Conservation (phyloP, 2,888 invertebrate genomes). For the Cyaniris semiargus region DNA sequence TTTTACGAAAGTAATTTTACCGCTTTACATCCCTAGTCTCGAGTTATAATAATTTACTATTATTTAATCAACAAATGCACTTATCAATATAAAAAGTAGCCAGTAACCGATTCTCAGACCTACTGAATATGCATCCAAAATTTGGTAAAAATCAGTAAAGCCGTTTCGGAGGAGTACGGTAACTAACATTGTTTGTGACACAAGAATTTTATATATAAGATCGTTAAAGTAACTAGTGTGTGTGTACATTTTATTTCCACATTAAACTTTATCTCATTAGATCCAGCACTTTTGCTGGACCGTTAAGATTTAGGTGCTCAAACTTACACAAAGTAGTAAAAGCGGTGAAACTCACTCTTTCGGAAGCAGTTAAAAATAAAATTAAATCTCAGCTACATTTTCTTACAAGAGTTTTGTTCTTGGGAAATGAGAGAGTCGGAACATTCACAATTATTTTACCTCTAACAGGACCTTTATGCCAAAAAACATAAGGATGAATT, state of each 20-base stretch:
- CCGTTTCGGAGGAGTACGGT: too few relatives aligned
- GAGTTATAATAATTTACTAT: too few relatives aligned
- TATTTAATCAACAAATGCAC: too few relatives aligned
- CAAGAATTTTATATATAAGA: too few relatives aligned
- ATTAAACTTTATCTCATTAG: constrained; percentile 10
- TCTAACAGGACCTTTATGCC: neutral
- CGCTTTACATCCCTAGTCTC: too few relatives aligned
- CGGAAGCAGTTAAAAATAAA: constrained; percentile 12
- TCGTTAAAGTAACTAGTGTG: too few relatives aligned
- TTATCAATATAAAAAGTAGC: too few relatives aligned
- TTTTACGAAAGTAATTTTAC: too few relatives aligned
- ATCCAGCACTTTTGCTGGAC: neutral
- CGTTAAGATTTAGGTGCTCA: constrained; percentile 21
- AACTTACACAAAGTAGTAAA: constrained; percentile 17
- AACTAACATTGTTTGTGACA: too few relatives aligned
- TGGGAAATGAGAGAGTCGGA: constrained; percentile 4
- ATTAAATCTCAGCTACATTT: neutral
- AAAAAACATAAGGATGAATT: neutral
- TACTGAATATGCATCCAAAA: too few relatives aligned
- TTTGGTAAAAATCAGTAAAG: too few relatives aligned
- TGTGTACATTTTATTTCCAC: neutral
- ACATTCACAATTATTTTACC: neutral
- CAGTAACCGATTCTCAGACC: too few relatives aligned
- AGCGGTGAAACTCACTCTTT: neutral
- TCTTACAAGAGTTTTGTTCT: constrained; percentile 7